phyloP scores from a whole-genome alignment of 2,797 vertebrate species.

The Ispidina lecontei region DNA sequence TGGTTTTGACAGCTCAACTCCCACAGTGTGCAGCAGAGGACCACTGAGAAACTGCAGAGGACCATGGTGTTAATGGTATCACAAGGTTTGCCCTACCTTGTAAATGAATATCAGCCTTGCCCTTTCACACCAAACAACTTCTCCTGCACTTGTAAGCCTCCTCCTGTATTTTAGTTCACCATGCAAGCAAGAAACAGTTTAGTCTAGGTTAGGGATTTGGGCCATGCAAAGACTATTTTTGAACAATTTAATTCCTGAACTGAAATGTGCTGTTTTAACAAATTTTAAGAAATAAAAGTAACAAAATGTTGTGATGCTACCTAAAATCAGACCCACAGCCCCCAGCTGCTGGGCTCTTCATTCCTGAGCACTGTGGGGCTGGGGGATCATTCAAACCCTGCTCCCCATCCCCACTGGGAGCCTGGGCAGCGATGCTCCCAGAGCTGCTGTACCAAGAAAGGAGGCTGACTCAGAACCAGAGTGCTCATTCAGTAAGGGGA shows the following conservation, averaged over 20 bases:
- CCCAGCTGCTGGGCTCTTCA: neutral
- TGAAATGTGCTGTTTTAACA: neutral
- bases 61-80: fast-evolving
- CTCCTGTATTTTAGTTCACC: neutral
- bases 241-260: neutral
- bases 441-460: neutral
- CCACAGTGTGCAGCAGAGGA: neutral
- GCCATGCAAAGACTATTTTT: neutral
- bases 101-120: neutral
- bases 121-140: neutral
- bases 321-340: neutral
- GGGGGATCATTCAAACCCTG: neutral
- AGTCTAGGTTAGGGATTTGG: neutral
- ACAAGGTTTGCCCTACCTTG: neutral
- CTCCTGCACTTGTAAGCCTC: neutral
- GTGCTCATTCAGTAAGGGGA: slow-evolving; percentile 3
- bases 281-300: neutral
- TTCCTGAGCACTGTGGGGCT: neutral
- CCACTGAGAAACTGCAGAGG: neutral
- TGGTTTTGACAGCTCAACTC: neutral
- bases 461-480: slow-evolving; percentile 40
- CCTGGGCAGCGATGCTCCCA: neutral
- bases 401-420: neutral
- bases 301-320: neutral
- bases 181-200: neutral